phyloP scores from a whole-genome alignment of 1,140 invertebrate genomes.

The Solen grandis region DNA sequence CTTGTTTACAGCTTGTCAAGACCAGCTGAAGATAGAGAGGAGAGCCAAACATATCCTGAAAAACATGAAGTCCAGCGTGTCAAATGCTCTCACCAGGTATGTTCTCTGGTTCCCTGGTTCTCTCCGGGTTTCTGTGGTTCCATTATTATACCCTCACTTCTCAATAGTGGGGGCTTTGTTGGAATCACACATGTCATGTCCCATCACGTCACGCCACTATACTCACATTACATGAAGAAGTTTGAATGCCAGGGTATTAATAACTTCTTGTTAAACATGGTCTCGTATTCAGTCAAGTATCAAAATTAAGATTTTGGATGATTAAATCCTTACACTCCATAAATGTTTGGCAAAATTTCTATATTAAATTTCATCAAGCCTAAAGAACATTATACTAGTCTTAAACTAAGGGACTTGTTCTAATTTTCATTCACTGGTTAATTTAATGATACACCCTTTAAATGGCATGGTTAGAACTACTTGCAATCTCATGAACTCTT shows the following conservation, averaged over 20 bases:
- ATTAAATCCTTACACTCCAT: too few relatives aligned
- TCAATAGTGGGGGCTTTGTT: background rate
- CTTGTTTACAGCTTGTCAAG: conserved; percentile 11
- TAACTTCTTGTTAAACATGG: conserved; percentile 41
- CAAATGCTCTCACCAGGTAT: conserved; percentile 48
- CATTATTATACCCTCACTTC: background rate
- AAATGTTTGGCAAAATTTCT: too few relatives aligned
- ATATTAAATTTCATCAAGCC: too few relatives aligned
- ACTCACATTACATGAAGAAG: background rate
- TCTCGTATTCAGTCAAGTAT: too few relatives aligned
- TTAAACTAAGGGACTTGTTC: too few relatives aligned
- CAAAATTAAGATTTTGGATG: too few relatives aligned
- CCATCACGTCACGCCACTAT: background rate
- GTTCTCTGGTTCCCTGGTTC: background rate
- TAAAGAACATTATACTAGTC: too few relatives aligned
- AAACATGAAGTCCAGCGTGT: conserved; percentile 33
- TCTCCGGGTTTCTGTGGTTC: background rate
- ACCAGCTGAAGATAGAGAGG: conserved; percentile 26
- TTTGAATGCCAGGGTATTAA: background rate
- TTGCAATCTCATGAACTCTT: too few relatives aligned
- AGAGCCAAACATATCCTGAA: conserved; percentile 22
- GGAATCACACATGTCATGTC: background rate
- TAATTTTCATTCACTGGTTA: too few relatives aligned
- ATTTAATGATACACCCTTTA: too few relatives aligned
- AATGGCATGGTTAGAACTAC: too few relatives aligned